Evolutionary conservation across 2,797 vertebrate genomes (phyloP), one percentile per base, ranked within the genome.

Genomic region (Schizothorax lantsangensis): DNA sequence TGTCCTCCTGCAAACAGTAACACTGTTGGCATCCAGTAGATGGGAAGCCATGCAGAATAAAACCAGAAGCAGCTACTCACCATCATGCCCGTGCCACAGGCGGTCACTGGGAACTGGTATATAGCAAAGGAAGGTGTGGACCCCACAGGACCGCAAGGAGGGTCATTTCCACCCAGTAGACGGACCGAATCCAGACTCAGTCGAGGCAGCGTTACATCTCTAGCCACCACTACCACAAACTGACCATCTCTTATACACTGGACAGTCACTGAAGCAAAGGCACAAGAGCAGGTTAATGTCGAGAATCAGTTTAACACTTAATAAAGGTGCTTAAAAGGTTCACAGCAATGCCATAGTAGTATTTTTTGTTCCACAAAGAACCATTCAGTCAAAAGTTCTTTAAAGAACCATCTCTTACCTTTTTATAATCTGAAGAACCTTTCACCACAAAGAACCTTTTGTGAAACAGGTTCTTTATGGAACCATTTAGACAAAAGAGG

Each of bases 181-280:
- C 2, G n/a, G 4, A 62, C n/a, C 0, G 59, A 62, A 62, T 26
- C 59, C n/a, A 62, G 59, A 62, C 59, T 62, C n/a, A 62, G n/a
- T 26, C 59, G n/a, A 26, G 59, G 59, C 11, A 64, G n/a, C 5
- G 59, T 64, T 14, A 30, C n/a, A 14, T 64, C 59, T 30, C 77
- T 95, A 83, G 94, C 5, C 47, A 95, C 91, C 69, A 95, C 94
- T 33, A 95, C 15, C 17, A 95, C 92, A n/a, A 95, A 89, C 83
- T 94, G 92, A 23, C 69, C 94, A n/a, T 93, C 93, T 83, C 92
- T 92, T 64, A 64, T 64, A 64, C 59, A 64, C 11, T 64, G n/a
- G 59, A 64, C 59, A 14, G 59, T 64, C 59, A 95, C 94, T 95
- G 80, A 4, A 38, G 17, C 14, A 26, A 15, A 52, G 62, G 17